phyloP scores from a whole-genome alignment of 2,113 vertebrate genomes.

The Centrocercus urophasianus region DNA sequence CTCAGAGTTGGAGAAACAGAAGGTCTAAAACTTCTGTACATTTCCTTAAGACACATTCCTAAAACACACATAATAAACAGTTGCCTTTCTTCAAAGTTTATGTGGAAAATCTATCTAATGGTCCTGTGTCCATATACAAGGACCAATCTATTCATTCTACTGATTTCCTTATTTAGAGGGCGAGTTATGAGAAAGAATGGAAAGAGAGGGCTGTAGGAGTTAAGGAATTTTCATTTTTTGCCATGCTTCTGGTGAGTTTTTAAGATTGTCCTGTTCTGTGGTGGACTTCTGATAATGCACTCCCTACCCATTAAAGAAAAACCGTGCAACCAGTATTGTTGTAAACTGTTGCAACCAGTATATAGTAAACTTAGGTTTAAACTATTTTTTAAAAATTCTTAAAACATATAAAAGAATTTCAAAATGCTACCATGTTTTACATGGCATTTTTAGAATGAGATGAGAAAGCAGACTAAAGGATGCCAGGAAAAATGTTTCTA shows the following conservation, averaged over 20 bases:
- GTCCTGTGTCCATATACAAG: not conserved
- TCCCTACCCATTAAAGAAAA: not conserved
- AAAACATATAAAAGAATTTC: not conserved
- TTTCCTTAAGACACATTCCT: not conserved
- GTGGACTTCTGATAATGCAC: not conserved
- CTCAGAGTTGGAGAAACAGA: not conserved
- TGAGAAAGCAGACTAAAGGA: not conserved
- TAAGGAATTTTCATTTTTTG: not conserved
- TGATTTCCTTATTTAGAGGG: not conserved
- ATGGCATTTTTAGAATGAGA: not conserved
- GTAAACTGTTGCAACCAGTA: not conserved
- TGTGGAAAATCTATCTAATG: not conserved
- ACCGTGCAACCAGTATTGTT: not conserved
- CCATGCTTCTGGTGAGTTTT: not conserved
- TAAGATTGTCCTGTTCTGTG: not conserved
- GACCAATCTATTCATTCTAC: not conserved
- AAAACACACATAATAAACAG: not conserved
- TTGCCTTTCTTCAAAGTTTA: rapidly evolving
- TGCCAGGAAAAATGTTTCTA: not conserved
- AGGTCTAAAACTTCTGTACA: not conserved
- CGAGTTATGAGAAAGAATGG: not conserved
- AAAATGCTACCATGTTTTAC: not conserved
- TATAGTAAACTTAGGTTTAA: not conserved
- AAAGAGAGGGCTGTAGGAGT: not conserved
- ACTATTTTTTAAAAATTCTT: not conserved